phyloP scores from a whole-genome alignment of 1,140 invertebrate species.

The Belonocnema kinseyi region DNA sequence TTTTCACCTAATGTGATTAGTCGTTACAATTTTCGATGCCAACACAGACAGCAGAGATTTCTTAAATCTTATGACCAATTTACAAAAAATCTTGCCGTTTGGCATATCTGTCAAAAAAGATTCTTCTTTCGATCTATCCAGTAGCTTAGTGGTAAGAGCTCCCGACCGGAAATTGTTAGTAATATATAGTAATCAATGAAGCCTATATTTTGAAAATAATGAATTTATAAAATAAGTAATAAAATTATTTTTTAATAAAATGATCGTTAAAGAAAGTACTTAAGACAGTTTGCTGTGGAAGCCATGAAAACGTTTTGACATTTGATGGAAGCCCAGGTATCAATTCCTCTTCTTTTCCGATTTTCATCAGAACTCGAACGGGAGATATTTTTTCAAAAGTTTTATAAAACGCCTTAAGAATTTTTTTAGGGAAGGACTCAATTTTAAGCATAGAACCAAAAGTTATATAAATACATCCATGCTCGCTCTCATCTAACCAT shows the following conservation, averaged over 20 bases:
- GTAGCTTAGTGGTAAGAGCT: too few species aligned
- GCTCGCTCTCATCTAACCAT: slow-evolving; percentile 80
- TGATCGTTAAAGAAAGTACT: slow-evolving; percentile 33
- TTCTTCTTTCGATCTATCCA: too few species aligned
- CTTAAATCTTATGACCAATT: too few species aligned
- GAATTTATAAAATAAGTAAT: too few species aligned
- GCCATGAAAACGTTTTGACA: slow-evolving; percentile 41
- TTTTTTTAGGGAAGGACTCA: slow-evolving; percentile 78
- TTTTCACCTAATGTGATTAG: too few species aligned
- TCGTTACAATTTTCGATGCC: too few species aligned
- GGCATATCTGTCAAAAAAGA: too few species aligned
- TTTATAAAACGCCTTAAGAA: slow-evolving; percentile 78
- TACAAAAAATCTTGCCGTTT: too few species aligned
- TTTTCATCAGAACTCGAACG: slow-evolving; percentile 55
- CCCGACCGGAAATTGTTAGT: too few species aligned
- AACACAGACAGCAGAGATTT: too few species aligned
- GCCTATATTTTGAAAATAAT: too few species aligned
- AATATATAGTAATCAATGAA: too few species aligned
- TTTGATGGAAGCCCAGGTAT: slow-evolving; percentile 56
- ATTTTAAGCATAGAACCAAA: slow-evolving; percentile 82
- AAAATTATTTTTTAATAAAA: slow-evolving; percentile 15
- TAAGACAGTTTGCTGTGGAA: slow-evolving; percentile 6
- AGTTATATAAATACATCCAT: slow-evolving; percentile 84
- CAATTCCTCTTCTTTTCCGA: slow-evolving; percentile 39
- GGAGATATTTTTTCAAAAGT: slow-evolving; percentile 76